Base-by-base conservation (phyloP, 2,888 invertebrate species). In the Habrosyne pyritoides region DNA sequence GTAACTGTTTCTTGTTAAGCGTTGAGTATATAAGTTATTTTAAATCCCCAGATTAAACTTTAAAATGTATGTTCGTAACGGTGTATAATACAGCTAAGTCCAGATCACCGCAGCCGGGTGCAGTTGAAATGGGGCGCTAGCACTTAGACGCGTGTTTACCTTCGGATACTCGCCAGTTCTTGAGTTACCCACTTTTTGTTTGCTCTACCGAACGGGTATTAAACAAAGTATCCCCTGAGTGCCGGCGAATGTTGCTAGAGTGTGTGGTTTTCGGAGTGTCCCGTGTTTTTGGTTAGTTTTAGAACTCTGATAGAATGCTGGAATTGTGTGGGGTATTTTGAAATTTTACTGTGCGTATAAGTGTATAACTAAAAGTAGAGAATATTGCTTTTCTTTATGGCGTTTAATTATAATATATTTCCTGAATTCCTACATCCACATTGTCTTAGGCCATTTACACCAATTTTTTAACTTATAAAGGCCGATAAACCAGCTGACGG, bases 61-160 rank as follows among this genome's bases (percentile, higher is more conserved):
- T n/a, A n/a, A n/a, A n/a, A n/a, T 10, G n/a, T 7, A 30, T 12
- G 14, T 33, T 48, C 42, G 4, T 14, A 26, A 22, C 55, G 57
- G 55, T 55, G 57, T 54, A 21, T 53, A 14, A 28, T 7, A 28
- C 36, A 6, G 10, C 55, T 54, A 59, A 58, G 65, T 62, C 55
- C 58, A 14, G 36, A 14, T 36, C 36, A 36, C 36, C 36, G 36
- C 36, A 59, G 56, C 54, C 57, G 59, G 54, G 53, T 52, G 55
- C 59, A 28, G 18, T 56, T 59, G 71, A 69, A 77, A 71, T 70
- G 71, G 68, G 59, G 63, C 66, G 64, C 60, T 66, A 71, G 71
- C 79, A 77, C 78, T 81, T 73, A 69, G 64, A 68, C 48, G 64
- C 60, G 61, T 71, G 71, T 79, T 72, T 78, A 67, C 71, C 69